Conservation (phyloP, 2,888 invertebrate species). For the Tachina lurida region DNA sequence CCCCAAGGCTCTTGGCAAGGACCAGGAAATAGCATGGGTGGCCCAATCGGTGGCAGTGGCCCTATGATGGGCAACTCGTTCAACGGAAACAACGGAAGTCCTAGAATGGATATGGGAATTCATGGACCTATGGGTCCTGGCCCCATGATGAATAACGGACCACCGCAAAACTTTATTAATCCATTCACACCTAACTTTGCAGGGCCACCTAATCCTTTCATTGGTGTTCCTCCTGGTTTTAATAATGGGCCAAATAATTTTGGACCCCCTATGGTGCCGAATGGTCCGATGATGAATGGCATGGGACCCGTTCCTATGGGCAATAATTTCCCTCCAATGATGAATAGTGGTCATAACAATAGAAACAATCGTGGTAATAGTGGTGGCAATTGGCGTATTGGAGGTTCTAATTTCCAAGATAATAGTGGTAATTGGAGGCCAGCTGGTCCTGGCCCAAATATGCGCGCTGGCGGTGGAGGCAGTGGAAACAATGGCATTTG, state of each 20-base stretch:
- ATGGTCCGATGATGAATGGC: conserved; percentile 70
- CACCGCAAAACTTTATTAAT: conserved; percentile 70
- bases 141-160: conserved; percentile 70
- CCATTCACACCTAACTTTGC: conserved; percentile 58
- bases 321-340: conserved; percentile 77
- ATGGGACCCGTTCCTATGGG: conserved; percentile 70
- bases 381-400: conserved; percentile 80
- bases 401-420: conserved; percentile 80
- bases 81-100: conserved; percentile 69
- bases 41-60: conserved; percentile 59
- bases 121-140: conserved; percentile 65
- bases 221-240: conserved; percentile 70
- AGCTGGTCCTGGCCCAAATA: conserved; percentile 83
- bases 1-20: conserved; percentile 66
- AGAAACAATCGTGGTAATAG: conserved; percentile 75
- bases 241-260: conserved; percentile 75
- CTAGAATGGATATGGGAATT: conserved; percentile 71
- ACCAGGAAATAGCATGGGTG: conserved; percentile 67
- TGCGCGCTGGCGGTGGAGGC: conserved; percentile 80
- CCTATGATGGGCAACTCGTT: conserved; percentile 76
- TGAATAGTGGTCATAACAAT: conserved; percentile 79
- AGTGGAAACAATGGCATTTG: conserved; percentile 84
- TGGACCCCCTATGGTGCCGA: conserved; percentile 75
- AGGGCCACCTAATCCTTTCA: conserved; percentile 55
- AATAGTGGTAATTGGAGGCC: conserved; percentile 84